These are phyloP conservation scores for Pedetes capensis DNA, from an alignment of 2,113 vertebrate species.

Conservation along the genomic window DNA sequence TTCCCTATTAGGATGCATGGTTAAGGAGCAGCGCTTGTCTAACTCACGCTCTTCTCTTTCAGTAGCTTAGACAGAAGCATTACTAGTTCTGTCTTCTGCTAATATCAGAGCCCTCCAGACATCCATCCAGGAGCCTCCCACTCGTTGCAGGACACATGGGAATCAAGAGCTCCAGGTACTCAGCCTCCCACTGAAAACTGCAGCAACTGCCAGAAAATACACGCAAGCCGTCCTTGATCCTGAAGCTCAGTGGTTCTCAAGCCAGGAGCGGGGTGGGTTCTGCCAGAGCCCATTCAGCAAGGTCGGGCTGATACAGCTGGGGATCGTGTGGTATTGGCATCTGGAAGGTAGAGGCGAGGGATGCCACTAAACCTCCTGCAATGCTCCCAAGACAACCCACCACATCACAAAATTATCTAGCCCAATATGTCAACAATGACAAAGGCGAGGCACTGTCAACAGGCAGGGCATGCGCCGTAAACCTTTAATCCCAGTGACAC, in stretches of 20 bases:
- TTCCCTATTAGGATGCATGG: neutral
- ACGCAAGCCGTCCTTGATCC: neutral
- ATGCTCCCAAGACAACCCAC: neutral
- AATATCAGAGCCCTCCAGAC: too few relatives aligned
- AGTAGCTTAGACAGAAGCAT: too few relatives aligned
- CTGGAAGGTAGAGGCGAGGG: neutral
- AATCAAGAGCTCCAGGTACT: too few relatives aligned
- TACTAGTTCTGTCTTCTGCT: too few relatives aligned
- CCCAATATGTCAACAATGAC: neutral
- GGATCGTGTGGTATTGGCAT: neutral
- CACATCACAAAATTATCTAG: neutral
- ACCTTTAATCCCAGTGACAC: too few relatives aligned
- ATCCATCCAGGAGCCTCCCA: too few relatives aligned
- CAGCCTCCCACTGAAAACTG: too few relatives aligned
- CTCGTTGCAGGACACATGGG: too few relatives aligned
- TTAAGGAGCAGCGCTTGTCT: neutral
- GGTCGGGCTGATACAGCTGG: neutral
- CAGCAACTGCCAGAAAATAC: neutral
- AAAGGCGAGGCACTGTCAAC: neutral
- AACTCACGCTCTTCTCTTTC: too few relatives aligned
- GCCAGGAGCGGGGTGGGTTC: neutral
- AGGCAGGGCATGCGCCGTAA: too few relatives aligned
- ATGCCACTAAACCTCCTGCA: neutral
- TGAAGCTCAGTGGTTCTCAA: neutral
- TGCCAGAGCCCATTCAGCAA: neutral